Conservation (phyloP, 2,113 vertebrate genomes). For the Hyaena hyaena region DNA sequence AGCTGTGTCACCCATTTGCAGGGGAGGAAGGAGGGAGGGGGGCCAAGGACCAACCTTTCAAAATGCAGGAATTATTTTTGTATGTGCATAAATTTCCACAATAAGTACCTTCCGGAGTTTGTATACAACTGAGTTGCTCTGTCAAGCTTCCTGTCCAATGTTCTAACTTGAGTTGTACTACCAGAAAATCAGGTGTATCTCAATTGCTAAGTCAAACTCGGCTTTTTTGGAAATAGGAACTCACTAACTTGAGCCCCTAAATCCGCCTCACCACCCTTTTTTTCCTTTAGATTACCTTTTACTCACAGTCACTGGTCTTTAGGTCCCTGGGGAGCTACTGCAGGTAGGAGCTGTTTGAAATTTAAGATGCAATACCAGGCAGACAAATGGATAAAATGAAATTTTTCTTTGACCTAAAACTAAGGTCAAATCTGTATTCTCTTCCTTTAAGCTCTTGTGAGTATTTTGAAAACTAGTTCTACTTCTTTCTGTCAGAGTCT, state of each 20-base stretch:
- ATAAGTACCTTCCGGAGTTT: constrained; percentile 23
- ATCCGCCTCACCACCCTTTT: neutral
- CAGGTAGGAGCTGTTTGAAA: neutral
- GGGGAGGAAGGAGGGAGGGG: neutral
- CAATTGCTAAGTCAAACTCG: constrained; percentile 19
- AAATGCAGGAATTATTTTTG: neutral
- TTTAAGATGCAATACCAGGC: neutral
- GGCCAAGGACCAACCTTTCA: neutral
- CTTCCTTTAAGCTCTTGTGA: neutral
- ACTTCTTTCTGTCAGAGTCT: neutral
- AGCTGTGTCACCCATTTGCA: neutral
- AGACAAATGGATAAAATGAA: neutral
- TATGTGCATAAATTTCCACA: constrained; percentile 61
- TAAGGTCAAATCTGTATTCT: constrained; percentile 27
- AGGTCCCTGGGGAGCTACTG: neutral
- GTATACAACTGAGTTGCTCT: neutral
- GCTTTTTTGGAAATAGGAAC: constrained; percentile 29
- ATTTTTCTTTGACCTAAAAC: constrained; percentile 36
- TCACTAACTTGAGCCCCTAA: neutral
- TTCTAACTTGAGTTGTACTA: constrained; percentile 64
- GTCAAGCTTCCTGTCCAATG: constrained; percentile 51
- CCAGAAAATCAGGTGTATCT: constrained; percentile 64
- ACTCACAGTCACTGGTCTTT: neutral
- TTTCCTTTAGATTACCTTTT: neutral
- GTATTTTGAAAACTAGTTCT: constrained; percentile 35